These are phyloP conservation scores for Nephrotoma guestfalica DNA, from an alignment of 2,888 invertebrate genomes.

Conservation along the genomic window DNA sequence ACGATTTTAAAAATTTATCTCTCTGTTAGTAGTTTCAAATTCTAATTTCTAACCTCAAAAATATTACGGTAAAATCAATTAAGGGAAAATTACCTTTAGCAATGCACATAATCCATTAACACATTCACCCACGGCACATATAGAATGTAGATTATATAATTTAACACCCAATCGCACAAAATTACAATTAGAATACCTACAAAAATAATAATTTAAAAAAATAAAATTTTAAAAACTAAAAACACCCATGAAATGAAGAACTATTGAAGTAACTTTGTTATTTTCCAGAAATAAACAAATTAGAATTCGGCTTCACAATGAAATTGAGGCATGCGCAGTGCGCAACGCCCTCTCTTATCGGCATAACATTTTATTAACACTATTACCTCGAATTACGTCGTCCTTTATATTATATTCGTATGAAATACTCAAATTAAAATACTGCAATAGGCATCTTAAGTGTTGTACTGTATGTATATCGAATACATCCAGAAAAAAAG, in stretches of 20 bases:
- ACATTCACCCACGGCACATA: neutral
- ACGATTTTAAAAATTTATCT: too few species aligned
- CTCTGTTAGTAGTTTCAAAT: too few species aligned
- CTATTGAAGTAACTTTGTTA: neutral
- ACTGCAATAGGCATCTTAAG: too few species aligned
- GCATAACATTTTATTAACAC: neutral
- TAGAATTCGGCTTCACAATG: neutral
- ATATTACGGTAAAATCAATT: neutral
- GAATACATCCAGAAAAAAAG: neutral
- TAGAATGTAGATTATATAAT: neutral
- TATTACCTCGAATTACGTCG: too few species aligned
- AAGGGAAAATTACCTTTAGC: neutral
- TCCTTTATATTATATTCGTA: too few species aligned
- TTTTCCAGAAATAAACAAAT: neutral
- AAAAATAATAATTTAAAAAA: neutral
- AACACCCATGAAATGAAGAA: neutral
- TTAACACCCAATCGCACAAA: neutral
- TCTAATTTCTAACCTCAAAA: neutral
- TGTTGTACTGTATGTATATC: too few species aligned
- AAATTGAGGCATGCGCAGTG: neutral
- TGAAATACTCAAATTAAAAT: too few species aligned
- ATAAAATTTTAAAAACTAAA: neutral
- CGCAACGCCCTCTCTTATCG: neutral
- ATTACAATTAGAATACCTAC: neutral
- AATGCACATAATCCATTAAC: neutral